phyloP scores from a whole-genome alignment of 2,797 vertebrate species.

The Morelia viridis region DNA sequence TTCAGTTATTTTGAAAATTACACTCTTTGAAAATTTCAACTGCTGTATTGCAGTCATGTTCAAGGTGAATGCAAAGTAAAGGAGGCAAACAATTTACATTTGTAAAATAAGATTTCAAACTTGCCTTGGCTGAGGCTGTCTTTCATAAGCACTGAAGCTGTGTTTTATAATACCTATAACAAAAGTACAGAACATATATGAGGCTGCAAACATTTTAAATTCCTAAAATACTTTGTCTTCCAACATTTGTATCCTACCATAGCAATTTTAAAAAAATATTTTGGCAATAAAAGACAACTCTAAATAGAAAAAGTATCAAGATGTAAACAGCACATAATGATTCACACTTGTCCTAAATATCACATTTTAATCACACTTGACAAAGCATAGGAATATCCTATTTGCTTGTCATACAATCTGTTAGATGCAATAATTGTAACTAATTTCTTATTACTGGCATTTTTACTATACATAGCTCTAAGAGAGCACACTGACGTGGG shows the following conservation, averaged over 20 bases:
- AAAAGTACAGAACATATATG: conserved; percentile 35
- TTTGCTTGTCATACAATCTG: neutral
- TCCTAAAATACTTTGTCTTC: neutral
- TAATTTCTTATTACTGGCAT: neutral
- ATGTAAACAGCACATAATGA: neutral
- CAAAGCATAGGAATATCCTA: neutral
- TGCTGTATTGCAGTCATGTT: neutral
- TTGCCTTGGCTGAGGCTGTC: conserved; percentile 67
- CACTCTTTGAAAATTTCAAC: neutral
- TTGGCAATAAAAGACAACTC: neutral
- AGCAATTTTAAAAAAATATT: conserved; percentile 18
- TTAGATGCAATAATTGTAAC: neutral
- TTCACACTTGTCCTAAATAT: neutral
- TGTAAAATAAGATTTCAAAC: conserved; percentile 41
- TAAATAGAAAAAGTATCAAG: conserved; percentile 12
- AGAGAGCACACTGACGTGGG: neutral
- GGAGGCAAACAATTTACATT: conserved; percentile 1
- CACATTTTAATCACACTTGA: neutral
- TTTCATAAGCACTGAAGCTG: conserved; percentile 71
- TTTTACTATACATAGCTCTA: neutral
- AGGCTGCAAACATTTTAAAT: conserved; percentile 1
- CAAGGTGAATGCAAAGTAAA: neutral
- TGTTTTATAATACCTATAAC: conserved; percentile 70
- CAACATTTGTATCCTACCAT: neutral
- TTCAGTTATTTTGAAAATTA: neutral